Percentiles rank a stretch among this genome's conserved stretches.
phyloP scores from a whole-genome alignment of 2,113 vertebrate genomes.

The Andinoacara biseriatus region DNA sequence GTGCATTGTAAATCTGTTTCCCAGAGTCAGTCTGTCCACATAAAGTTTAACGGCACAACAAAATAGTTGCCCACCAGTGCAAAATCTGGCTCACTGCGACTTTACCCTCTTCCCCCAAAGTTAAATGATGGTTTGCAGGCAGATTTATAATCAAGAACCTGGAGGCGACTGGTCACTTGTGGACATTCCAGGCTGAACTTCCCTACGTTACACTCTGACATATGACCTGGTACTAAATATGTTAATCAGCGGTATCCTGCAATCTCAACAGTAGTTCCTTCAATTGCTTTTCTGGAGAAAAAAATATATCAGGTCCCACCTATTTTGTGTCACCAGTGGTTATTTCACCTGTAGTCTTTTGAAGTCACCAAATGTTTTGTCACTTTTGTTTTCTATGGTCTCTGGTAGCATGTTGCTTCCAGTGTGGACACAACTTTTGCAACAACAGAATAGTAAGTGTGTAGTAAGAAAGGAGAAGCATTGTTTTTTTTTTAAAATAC shows the following conservation, averaged over 20 bases:
- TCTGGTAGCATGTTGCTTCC: background rate
- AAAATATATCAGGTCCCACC: no score
- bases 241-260: background rate
- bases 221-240: no score
- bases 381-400: background rate
- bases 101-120: background rate
- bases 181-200: background rate
- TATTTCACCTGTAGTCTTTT: no score
- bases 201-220: background rate
- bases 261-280: background rate
- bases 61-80: background rate
- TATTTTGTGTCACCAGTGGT: no score
- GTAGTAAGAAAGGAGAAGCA: background rate
- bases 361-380: background rate
- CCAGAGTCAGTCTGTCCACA: background rate
- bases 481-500: background rate
- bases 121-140: background rate
- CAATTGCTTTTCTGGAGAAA: background rate
- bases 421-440: background rate
- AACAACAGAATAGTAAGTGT: conserved; percentile 11
- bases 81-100: background rate
- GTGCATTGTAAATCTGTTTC: background rate
- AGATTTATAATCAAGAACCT: background rate
- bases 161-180: background rate
- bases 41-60: background rate